Conservation (phyloP, 2,888 invertebrate genomes). For the Trissolcus brochymenae region DNA sequence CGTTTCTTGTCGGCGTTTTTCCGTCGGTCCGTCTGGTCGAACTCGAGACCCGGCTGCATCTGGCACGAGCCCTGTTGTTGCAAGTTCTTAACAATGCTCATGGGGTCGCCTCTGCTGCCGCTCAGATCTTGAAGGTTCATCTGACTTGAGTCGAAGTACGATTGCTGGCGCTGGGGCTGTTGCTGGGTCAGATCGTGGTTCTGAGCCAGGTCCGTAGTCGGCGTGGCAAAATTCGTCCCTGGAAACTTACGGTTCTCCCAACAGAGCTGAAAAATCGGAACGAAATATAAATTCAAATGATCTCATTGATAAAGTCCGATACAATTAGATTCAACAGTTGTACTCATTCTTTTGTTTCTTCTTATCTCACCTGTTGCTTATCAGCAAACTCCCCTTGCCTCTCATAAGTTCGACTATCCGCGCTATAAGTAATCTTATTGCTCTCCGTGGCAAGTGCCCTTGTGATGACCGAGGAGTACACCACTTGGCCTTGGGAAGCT, state of each 20-base stretch:
- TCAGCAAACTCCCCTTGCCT: conserved; percentile 74
- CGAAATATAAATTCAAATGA: not conserved
- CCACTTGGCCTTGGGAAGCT: conserved; percentile 81
- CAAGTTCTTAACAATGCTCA: conserved; percentile 86
- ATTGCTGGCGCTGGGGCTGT: conserved; percentile 78
- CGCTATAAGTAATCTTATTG: conserved; percentile 66
- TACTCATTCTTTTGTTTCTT: not conserved
- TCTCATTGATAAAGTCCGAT: too few relatives aligned
- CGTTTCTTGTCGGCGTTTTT: conserved; percentile 77
- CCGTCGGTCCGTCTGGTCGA: conserved; percentile 69
- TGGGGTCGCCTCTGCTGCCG: conserved; percentile 85
- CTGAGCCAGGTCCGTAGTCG: conserved; percentile 61
- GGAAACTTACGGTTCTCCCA: conserved; percentile 73
- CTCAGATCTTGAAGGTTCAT: conserved; percentile 84
- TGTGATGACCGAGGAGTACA: conserved; percentile 90
- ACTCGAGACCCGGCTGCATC: conserved; percentile 70
- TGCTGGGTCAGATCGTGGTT: conserved; percentile 30
- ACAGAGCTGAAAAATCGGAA: conserved; percentile 43
- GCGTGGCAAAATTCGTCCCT: conserved; percentile 61
- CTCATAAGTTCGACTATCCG: conserved; percentile 69
- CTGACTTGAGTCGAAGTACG: conserved; percentile 82
- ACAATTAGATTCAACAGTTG: too few relatives aligned
- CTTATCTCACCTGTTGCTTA: conserved; percentile 70
- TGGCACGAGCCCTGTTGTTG: conserved; percentile 80
- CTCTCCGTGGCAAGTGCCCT: conserved; percentile 83